phyloP scores from a whole-genome alignment of 1,140 invertebrate genomes.

The Bombus consobrinus region DNA sequence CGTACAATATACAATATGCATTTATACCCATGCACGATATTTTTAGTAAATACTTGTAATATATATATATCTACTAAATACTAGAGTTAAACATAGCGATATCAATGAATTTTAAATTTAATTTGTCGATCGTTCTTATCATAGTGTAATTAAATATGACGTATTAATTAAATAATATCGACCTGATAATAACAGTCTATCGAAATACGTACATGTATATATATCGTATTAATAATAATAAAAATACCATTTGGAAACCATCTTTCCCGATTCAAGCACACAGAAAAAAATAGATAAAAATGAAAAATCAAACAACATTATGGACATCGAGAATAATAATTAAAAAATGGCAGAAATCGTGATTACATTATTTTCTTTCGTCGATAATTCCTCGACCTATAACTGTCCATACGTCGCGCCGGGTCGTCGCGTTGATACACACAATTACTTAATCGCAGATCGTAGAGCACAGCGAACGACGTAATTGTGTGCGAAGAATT shows the following conservation, averaged over 20 bases:
- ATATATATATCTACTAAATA: too few relatives aligned
- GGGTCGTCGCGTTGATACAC: not conserved
- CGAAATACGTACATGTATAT: not conserved
- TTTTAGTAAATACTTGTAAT: too few relatives aligned
- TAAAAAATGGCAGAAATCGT: too few relatives aligned
- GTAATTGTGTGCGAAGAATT: slow-evolving; percentile 22
- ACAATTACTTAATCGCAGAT: slow-evolving; percentile 16
- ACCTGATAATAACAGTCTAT: not conserved
- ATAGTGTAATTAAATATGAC: too few relatives aligned
- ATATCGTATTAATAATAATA: not conserved
- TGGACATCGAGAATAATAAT: not conserved
- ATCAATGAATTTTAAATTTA: too few relatives aligned
- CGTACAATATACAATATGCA: too few relatives aligned
- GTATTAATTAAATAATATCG: too few relatives aligned
- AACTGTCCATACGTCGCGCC: not conserved
- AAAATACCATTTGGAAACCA: not conserved
- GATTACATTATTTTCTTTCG: not conserved
- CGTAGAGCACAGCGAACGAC: not conserved
- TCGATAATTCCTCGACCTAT: not conserved
- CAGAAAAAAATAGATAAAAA: not conserved
- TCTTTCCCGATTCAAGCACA: not conserved
- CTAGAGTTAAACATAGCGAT: too few relatives aligned
- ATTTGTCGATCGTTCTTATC: too few relatives aligned
- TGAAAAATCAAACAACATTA: not conserved
- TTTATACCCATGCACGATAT: too few relatives aligned